phyloP scores from a whole-genome alignment of 1,140 invertebrate genomes.

The Cotesia chilonis region DNA sequence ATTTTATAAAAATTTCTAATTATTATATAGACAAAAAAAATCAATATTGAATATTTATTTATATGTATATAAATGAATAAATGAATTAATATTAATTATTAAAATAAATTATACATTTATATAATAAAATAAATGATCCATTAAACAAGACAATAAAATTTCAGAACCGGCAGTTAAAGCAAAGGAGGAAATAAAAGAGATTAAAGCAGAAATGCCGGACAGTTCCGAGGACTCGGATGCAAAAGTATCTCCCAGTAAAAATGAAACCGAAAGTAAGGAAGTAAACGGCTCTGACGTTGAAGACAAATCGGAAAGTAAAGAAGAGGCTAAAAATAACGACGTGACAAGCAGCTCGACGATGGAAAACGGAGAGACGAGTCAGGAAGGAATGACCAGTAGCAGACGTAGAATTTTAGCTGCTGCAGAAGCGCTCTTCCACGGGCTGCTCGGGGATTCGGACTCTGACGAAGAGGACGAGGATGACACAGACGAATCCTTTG shows the following conservation, averaged over 20 bases:
- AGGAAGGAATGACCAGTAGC: conserved; percentile 52
- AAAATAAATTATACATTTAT: too few species aligned
- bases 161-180: conserved; percentile 4
- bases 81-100: too few species aligned
- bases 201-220: conserved; percentile 64
- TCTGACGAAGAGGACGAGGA: conserved; percentile 55
- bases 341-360: conserved; percentile 60
- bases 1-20: too few species aligned
- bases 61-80: too few species aligned
- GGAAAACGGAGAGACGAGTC: conserved; percentile 66
- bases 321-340: conserved; percentile 63
- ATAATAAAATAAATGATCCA: conserved; percentile 19
- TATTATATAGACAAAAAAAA: too few species aligned
- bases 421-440: neutral
- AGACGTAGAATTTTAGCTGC: neutral
- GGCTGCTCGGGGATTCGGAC: conserved; percentile 43
- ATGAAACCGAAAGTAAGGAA: conserved; percentile 43
- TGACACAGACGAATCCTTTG: conserved; percentile 49
- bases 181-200: conserved; percentile 52
- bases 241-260: conserved; percentile 65
- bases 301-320: conserved; percentile 62
- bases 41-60: too few species aligned
- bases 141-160: conserved; percentile 36
- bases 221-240: conserved; percentile 68
- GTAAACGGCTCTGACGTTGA: conserved; percentile 58